These are phyloP conservation scores for Orycteropus afer DNA, from an alignment of 2,113 vertebrate genomes.

Conservation along the genomic window DNA sequence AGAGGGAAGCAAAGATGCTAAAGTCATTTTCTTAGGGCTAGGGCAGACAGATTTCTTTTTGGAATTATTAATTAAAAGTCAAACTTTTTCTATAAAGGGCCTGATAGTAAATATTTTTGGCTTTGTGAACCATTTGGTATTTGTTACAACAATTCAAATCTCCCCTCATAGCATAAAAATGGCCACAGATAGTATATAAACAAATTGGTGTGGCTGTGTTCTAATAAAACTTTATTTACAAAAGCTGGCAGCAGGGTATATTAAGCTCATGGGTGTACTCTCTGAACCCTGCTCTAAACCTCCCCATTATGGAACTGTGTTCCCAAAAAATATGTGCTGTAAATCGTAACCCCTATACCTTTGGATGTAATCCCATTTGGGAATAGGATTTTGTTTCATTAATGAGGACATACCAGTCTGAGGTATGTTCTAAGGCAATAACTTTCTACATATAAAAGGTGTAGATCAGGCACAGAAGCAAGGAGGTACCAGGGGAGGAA, in stretches of 20 bases:
- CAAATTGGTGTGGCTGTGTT: background rate
- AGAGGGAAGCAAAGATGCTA: background rate
- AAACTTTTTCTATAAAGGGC: constrained; percentile 36
- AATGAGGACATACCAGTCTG: background rate
- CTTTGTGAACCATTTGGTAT: constrained; percentile 9
- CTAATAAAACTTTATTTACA: constrained; percentile 43
- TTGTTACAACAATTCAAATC: constrained; percentile 12
- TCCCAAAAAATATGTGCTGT: background rate
- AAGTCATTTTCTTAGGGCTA: background rate
- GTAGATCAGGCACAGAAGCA: background rate
- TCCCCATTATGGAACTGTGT: background rate
- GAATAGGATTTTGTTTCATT: background rate
- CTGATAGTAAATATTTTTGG: no score
- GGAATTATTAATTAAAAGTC: background rate
- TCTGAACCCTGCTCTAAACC: background rate
- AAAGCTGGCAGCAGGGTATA: background rate
- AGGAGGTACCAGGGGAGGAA: background rate
- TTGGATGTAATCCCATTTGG: background rate
- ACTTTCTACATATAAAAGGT: background rate
- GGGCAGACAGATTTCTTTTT: no score
- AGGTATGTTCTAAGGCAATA: background rate
- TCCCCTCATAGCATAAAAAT: background rate
- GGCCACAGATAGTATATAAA: constrained; percentile 27
- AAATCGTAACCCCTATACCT: background rate
- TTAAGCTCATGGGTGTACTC: background rate